phyloP scores from a whole-genome alignment of 1,140 invertebrate species.

The Zophobas atratus region DNA sequence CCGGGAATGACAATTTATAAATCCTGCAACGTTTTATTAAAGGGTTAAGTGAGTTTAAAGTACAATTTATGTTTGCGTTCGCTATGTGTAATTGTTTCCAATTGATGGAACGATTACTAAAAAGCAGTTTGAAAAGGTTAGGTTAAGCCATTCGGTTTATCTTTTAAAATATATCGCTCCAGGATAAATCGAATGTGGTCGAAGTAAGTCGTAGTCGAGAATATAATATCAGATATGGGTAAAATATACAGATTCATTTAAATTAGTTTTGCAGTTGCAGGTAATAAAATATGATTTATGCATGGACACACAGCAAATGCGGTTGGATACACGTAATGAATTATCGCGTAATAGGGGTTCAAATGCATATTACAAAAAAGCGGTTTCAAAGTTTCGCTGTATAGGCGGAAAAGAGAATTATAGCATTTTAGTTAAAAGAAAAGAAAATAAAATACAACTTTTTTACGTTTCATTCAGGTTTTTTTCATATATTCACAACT shows the following conservation, averaged over 20 bases:
- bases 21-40: constrained; percentile 32
- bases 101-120: constrained; percentile 22
- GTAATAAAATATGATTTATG: constrained; percentile 39
- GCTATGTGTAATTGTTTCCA: constrained; percentile 32
- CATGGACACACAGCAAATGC: constrained; percentile 14
- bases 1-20: constrained; percentile 35
- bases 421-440: not conserved
- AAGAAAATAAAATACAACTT: not conserved
- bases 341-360: constrained; percentile 12
- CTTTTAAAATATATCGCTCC: constrained; percentile 19
- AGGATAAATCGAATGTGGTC: not conserved
- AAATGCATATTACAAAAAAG: constrained; percentile 32
- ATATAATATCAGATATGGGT: constrained; percentile 27
- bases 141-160: constrained; percentile 13
- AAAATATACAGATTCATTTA: constrained; percentile 40
- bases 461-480: too few relatives aligned
- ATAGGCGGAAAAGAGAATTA: not conserved
- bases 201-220: constrained; percentile 3
- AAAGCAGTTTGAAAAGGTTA: constrained; percentile 20
- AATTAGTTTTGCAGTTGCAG: constrained; percentile 42
- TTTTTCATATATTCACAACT: too few relatives aligned
- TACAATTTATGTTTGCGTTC: constrained; percentile 27
- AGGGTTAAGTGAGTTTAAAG: constrained; percentile 32
- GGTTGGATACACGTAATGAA: constrained; percentile 30
- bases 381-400: constrained; percentile 14